Conservation (phyloP, 2,113 vertebrate genomes). For the Otus sunia region DNA sequence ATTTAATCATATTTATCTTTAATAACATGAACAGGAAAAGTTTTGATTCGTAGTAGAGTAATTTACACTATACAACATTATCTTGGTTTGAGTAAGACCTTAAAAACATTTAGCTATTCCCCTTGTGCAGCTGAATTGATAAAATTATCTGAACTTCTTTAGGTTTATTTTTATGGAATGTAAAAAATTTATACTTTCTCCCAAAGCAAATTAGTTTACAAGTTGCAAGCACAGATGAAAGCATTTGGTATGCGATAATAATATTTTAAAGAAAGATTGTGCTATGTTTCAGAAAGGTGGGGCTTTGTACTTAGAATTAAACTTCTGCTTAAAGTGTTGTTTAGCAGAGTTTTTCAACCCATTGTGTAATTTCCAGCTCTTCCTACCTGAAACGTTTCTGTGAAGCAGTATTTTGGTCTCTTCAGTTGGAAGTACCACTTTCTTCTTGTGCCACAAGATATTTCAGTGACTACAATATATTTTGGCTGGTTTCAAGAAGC, state of each 20-base stretch:
- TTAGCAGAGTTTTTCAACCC: not conserved
- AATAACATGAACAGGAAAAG: not conserved
- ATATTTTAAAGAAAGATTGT: conserved; percentile 7
- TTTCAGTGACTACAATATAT: conserved; percentile 49
- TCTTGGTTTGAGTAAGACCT: not conserved
- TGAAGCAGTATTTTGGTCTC: not conserved
- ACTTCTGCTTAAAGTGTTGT: not conserved
- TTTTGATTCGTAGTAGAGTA: not conserved
- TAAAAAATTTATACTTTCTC: not conserved
- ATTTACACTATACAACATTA: not conserved
- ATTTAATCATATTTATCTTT: not conserved
- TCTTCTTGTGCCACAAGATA: conserved; percentile 2
- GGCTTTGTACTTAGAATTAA: not conserved
- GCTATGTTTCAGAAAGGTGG: not conserved
- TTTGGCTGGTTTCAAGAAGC: conserved; percentile 65
- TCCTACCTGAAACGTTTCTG: not conserved
- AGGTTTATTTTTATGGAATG: not conserved
- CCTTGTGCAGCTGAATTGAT: not conserved
- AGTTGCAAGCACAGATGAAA: not conserved
- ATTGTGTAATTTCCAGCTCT: not conserved
- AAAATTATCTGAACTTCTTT: not conserved
- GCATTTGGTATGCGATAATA: not conserved
- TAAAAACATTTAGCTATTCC: not conserved
- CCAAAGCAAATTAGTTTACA: conserved; percentile 18
- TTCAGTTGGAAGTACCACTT: not conserved